Evolutionary conservation across 2,888 invertebrate species (phyloP).

Genomic region (Ennomos erosarius): DNA sequence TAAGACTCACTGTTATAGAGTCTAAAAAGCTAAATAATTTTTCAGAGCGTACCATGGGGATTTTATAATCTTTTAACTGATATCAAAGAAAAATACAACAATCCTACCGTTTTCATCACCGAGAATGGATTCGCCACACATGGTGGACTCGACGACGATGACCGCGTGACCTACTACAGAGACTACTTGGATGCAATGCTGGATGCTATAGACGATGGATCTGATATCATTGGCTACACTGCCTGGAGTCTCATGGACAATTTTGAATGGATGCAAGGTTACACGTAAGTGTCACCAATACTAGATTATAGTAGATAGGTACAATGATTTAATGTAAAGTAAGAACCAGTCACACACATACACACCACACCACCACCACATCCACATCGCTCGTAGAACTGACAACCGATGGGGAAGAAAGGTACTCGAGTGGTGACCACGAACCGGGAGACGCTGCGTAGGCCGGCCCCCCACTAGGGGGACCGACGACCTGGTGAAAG

Average conservation of each 20-base stretch:
- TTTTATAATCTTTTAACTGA: conserved; percentile 81
- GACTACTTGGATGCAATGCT: conserved; percentile 67
- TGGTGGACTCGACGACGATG: conserved; percentile 65
- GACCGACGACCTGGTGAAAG: no score
- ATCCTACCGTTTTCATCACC: conserved; percentile 81
- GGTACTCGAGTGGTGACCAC: no score
- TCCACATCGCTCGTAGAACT: no score
- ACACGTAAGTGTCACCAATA: conserved; percentile 62
- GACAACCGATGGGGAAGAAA: no score
- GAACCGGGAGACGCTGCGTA: no score
- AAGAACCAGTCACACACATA: no score
- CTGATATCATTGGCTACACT: conserved; percentile 76
- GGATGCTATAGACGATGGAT: conserved; percentile 70
- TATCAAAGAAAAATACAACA: conserved; percentile 72
- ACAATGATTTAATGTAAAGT: no score
- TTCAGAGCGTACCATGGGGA: conserved; percentile 80
- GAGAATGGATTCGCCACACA: conserved; percentile 80
- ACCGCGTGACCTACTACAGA: conserved; percentile 64
- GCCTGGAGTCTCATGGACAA: conserved; percentile 87
- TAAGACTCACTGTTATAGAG: background rate
- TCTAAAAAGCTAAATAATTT: conserved; percentile 1
- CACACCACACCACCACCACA: no score
- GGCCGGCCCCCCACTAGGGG: no score
- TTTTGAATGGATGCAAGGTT: conserved; percentile 86
- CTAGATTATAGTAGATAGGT: no score